Evolutionary conservation across 2,797 vertebrate genomes (phyloP).

Genomic region (Centroberyx gerrardi): DNA sequence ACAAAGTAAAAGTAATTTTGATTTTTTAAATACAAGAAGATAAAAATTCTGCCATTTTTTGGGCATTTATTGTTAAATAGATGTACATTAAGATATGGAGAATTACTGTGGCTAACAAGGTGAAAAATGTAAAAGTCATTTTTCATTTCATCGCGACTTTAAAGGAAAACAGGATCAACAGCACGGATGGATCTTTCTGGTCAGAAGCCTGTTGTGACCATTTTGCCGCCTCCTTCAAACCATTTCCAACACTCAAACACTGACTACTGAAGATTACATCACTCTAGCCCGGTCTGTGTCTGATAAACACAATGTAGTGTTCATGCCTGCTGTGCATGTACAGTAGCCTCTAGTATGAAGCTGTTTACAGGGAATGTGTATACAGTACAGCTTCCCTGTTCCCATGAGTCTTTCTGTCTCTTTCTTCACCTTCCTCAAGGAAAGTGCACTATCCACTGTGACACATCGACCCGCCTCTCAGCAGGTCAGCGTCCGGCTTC

Average conservation of each 20-base stretch:
- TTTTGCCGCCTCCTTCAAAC: not conserved
- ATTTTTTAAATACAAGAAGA: no score
- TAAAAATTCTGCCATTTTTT: no score
- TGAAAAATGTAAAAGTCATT: no score
- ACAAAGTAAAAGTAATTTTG: no score
- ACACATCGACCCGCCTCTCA: constrained; percentile 77
- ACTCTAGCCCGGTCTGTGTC: not conserved
- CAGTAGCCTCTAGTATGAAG: not conserved
- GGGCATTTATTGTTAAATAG: no score
- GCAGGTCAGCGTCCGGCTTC: constrained; percentile 68
- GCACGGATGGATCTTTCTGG: no score
- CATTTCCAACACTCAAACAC: not conserved
- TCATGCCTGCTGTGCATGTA: not conserved
- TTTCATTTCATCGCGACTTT: no score
- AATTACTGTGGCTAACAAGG: no score
- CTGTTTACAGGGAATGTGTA: not conserved
- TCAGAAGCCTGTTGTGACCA: no score
- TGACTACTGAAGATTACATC: not conserved
- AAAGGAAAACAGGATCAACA: no score
- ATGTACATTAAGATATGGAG: no score
- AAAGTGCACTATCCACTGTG: constrained; percentile 65
- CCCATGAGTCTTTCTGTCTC: constrained; percentile 43
- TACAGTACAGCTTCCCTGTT: constrained; percentile 17
- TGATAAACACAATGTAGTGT: not conserved
- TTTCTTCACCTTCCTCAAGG: constrained; percentile 51